Conservation (phyloP, 2,888 invertebrate genomes). For the Eupithecia tripunctaria region DNA sequence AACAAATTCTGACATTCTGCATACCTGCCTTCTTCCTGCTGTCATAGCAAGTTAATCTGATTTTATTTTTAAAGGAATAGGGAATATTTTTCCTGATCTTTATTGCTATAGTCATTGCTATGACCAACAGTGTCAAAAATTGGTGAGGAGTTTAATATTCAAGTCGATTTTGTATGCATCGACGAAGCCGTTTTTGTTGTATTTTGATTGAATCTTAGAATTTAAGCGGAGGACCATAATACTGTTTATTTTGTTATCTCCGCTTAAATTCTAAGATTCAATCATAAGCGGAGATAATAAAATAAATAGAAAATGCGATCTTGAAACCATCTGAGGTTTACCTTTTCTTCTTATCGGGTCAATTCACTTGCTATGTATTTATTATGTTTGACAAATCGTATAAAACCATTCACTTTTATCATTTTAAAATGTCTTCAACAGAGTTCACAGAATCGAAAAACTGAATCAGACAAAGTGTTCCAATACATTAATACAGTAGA, state of each 20-base stretch:
- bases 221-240: too few species aligned
- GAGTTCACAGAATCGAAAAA: constrained; percentile 8
- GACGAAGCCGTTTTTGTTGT: neutral
- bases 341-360: neutral
- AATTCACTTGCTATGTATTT: neutral
- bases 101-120: too few species aligned
- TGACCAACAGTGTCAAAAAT: neutral
- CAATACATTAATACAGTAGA: constrained; percentile 22
- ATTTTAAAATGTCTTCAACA: neutral
- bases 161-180: neutral
- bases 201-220: neutral
- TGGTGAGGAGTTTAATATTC: neutral
- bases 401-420: neutral
- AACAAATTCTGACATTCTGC: neutral
- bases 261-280: neutral
- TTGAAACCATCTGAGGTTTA: neutral
- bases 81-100: neutral
- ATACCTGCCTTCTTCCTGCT: neutral
- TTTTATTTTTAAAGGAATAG: neutral
- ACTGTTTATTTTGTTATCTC: neutral
- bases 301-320: too few species aligned
- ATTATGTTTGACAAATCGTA: neutral
- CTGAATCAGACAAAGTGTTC: constrained; percentile 21
- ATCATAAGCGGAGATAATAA: too few species aligned
- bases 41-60: neutral